These are phyloP conservation scores for Amitus sp. DNA, from an alignment of 2,888 invertebrate species.

Conservation along the genomic window DNA sequence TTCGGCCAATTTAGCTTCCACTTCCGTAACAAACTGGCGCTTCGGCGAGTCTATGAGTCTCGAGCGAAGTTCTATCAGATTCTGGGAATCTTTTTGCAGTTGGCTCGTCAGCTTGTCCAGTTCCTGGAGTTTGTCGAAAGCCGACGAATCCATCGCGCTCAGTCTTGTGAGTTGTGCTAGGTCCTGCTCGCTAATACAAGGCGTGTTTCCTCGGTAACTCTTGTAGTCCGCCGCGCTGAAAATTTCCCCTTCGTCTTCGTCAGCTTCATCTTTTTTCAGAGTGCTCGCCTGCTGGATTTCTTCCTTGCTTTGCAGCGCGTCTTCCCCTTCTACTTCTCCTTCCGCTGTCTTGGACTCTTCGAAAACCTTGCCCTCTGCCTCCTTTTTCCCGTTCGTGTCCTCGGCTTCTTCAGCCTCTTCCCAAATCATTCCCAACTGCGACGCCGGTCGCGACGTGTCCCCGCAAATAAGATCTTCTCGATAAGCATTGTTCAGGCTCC, in stretches of 20 bases:
- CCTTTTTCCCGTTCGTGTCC: constrained; percentile 67
- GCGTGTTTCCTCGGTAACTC: constrained; percentile 79
- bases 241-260: constrained; percentile 71
- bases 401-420: constrained; percentile 83
- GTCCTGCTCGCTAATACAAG: constrained; percentile 82
- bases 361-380: constrained; percentile 40
- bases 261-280: constrained; percentile 67
- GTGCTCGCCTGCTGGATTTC: constrained; percentile 53
- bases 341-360: constrained; percentile 46
- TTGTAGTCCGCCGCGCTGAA: constrained; percentile 83
- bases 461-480: constrained; percentile 79
- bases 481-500: constrained; percentile 88
- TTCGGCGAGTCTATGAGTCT: constrained; percentile 76
- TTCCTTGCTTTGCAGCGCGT: constrained; percentile 40
- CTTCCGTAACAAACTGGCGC: constrained; percentile 65
- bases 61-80: constrained; percentile 79
- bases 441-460: constrained; percentile 72
- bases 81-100: constrained; percentile 81
- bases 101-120: constrained; percentile 80
- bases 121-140: constrained; percentile 82
- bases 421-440: constrained; percentile 88
- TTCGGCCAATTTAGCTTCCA: constrained; percentile 72
- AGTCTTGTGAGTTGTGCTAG: constrained; percentile 79
- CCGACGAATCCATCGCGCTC: constrained; percentile 81
- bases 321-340: constrained; percentile 44